Percentiles rank a stretch among this genome's conserved stretches.
Conservation (phyloP, 1,140 invertebrate genomes). For the Callitettix versicolor region DNA sequence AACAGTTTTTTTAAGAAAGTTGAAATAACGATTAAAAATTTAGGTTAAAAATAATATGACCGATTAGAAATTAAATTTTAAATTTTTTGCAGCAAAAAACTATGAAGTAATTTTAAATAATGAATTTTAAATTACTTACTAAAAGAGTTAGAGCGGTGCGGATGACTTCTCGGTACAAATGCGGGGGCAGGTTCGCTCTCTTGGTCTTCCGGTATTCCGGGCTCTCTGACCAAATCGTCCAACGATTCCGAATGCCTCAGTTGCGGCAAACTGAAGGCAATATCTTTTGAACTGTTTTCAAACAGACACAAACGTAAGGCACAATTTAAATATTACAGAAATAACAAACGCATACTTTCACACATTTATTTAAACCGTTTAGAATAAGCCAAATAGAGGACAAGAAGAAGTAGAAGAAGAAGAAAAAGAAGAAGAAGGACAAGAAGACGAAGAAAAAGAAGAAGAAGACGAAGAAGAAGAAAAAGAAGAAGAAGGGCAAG, state of each 20-base stretch:
- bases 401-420: slow-evolving; percentile 1
- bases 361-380: too few relatives aligned
- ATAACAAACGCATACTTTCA: too few relatives aligned
- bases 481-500: slow-evolving; percentile 3
- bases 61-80: too few relatives aligned
- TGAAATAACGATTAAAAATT: too few relatives aligned
- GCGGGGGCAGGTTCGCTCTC: slow-evolving; percentile 1
- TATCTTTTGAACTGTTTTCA: slow-evolving; percentile 37
- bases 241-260: slow-evolving; percentile 44
- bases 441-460: too few relatives aligned
- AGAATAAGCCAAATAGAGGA: background rate
- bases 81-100: too few relatives aligned
- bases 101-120: background rate
- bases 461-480: too few relatives aligned
- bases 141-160: slow-evolving; percentile 49
- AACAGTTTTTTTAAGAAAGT: too few relatives aligned
- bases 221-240: slow-evolving; percentile 36
- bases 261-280: slow-evolving; percentile 50
- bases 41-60: too few relatives aligned
- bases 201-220: background rate
- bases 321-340: background rate
- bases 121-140: slow-evolving; percentile 36
- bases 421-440: slow-evolving; percentile 3
- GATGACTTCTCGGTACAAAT: slow-evolving; percentile 37
- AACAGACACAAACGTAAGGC: background rate